Conservation (phyloP, 1,140 invertebrate species). For the Hyposmocoma kahamanoa region DNA sequence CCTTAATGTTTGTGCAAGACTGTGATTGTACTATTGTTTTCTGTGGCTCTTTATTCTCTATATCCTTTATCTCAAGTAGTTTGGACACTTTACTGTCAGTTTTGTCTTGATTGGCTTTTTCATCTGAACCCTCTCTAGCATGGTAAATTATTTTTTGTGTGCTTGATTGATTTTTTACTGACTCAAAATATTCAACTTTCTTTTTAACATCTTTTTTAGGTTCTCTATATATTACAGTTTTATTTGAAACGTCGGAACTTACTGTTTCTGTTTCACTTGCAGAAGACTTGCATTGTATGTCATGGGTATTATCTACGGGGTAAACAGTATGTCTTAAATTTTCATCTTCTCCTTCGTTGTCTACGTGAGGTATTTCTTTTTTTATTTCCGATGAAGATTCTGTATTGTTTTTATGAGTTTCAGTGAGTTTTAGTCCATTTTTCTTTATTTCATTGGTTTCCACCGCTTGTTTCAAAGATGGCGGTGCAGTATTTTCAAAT, state of each 20-base stretch:
- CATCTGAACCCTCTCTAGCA: conserved; percentile 71
- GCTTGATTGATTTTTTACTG: conserved; percentile 55
- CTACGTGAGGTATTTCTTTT: background rate
- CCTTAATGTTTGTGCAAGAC: conserved; percentile 84
- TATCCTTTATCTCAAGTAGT: conserved; percentile 22
- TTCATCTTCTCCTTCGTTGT: conserved; percentile 9
- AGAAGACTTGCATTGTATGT: conserved; percentile 49
- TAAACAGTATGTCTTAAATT: conserved; percentile 38
- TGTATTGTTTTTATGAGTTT: background rate
- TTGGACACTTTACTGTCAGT: conserved; percentile 3
- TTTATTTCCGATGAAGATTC: background rate
- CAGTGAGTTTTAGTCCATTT: background rate
- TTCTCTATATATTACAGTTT: conserved; percentile 76
- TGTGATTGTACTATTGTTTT: conserved; percentile 75
- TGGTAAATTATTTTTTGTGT: conserved; percentile 56
- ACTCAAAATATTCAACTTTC: conserved; percentile 88
- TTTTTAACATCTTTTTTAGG: conserved; percentile 77
- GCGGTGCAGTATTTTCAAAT: conserved; percentile 67
- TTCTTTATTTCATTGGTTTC: conserved; percentile 52
- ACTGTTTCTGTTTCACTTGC: conserved; percentile 78
- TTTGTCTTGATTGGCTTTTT: conserved; percentile 45
- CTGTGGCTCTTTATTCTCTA: conserved; percentile 21
- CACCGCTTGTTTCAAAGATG: conserved; percentile 47
- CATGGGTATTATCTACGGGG: conserved; percentile 32
- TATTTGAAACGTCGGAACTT: conserved; percentile 81